Evolutionary conservation across 2,113 vertebrate genomes (phyloP).

Genomic region (Sterrhoptilus dennistouni): DNA sequence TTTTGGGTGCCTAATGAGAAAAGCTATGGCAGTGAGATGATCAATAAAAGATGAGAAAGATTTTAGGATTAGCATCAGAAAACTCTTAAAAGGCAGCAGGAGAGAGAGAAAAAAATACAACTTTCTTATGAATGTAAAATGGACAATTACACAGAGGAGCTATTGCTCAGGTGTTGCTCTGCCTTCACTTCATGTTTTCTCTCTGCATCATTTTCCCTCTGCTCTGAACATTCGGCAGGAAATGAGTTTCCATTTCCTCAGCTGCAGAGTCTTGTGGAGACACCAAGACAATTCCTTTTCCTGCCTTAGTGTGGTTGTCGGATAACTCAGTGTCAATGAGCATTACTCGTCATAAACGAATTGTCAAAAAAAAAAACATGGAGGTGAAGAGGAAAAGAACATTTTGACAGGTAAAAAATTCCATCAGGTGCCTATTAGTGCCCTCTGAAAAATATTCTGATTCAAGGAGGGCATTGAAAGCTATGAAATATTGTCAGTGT

Average conservation of each 20-base stretch:
- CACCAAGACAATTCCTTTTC: background rate
- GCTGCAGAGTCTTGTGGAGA: background rate
- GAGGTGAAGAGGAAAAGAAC: background rate
- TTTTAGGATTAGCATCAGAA: constrained; percentile 41
- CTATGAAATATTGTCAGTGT: background rate
- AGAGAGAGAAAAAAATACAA: background rate
- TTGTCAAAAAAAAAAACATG: background rate
- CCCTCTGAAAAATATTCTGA: background rate
- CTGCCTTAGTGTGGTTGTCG: background rate
- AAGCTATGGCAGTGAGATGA: constrained; percentile 16
- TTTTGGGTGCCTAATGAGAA: constrained; percentile 30
- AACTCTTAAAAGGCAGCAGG: constrained; percentile 6
- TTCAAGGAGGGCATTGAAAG: background rate
- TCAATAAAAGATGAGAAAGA: constrained; percentile 46
- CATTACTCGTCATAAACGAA: background rate
- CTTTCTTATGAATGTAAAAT: background rate
- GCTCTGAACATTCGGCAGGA: background rate
- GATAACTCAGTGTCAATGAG: background rate
- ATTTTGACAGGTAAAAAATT: background rate
- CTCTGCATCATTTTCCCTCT: background rate
- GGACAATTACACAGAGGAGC: background rate
- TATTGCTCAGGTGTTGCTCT: background rate
- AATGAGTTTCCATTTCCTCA: background rate
- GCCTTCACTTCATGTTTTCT: background rate
- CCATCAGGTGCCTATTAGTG: background rate